phyloP scores from a whole-genome alignment of 2,888 invertebrate species.

The Agrochola macilenta region DNA sequence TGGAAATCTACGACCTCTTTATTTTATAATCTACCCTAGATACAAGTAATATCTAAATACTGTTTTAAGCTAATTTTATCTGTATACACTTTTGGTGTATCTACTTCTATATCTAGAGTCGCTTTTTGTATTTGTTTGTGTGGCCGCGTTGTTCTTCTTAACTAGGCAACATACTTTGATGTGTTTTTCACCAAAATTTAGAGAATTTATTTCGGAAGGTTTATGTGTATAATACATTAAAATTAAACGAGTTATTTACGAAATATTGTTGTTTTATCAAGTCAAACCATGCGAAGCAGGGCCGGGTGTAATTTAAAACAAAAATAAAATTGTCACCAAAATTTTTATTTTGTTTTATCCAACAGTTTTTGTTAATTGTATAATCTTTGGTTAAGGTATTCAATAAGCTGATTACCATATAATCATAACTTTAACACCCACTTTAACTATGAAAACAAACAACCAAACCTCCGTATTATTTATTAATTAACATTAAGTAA shows the following conservation, averaged over 20 bases:
- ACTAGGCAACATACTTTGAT: too few relatives aligned
- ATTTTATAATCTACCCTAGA: neutral
- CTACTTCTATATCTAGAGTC: neutral
- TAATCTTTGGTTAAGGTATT: neutral
- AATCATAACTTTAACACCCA: conserved; percentile 5
- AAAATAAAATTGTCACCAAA: neutral
- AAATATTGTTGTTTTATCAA: too few relatives aligned
- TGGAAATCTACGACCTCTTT: too few relatives aligned
- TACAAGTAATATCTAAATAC: neutral
- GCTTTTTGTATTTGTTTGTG: too few relatives aligned
- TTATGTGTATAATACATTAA: too few relatives aligned
- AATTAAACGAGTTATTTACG: too few relatives aligned
- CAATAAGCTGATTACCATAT: neutral
- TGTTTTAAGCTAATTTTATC: neutral
- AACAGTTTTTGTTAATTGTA: neutral
- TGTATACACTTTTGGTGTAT: neutral
- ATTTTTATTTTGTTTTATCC: too few relatives aligned
- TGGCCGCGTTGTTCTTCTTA: too few relatives aligned
- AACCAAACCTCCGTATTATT: conserved; percentile 21
- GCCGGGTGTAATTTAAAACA: too few relatives aligned
- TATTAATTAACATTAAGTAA: conserved; percentile 41
- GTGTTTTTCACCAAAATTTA: too few relatives aligned
- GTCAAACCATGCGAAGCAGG: too few relatives aligned
- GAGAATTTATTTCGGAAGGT: too few relatives aligned
- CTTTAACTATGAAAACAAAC: conserved; percentile 23